Base-by-base conservation (phyloP, 2,888 invertebrate genomes). In the Pseudococcus jackbeardsleyi region DNA sequence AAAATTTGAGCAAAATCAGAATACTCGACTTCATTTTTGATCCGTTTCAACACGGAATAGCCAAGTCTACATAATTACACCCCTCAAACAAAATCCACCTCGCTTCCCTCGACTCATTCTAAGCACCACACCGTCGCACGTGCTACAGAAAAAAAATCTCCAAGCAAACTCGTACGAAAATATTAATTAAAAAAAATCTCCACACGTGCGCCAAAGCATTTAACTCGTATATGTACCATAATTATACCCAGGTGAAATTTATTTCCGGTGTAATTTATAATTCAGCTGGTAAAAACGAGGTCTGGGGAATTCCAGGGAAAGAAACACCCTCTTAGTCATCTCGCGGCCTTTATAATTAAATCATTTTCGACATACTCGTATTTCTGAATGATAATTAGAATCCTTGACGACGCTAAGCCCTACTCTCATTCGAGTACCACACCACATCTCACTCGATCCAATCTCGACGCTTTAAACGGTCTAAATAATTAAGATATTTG, bases 331-430 rank as follows among this genome's bases (percentile, higher is more conserved):
- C 26, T 33, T 3, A 15, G 15, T 6, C 59, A 59, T 59, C 9
- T 5, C 9, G 59, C 59, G 19, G 59, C 19, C 59, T 59, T 59
- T 72, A 72, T 72, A 72, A 72, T 72, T 72, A 72, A 72, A 72
- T 72, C 68, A 72, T 33, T 72, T 33, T 15, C 15, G 68, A 72
- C 33, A 33, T 72, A 59, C 19, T 19, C 59, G 59, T 59, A 19
- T 19, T 59, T 59, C 5, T 19, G 50, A 50, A 50, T 50, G 59
- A 59, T 59, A 59, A n/a, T 59, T 59, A 59, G 59, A 59, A 59
- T 11, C 19, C 59, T 54, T 54, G 1, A 54, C 15, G 54, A 54
- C 54, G 54, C 5, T 54, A 17, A 8, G 50, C 50, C 15, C 15
- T 33, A 33, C 26, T 33, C 26, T 33, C 54, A 7, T 54, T 54